Evolutionary conservation across 2,797 vertebrate genomes (phyloP), one percentile per base, ranked within the genome.

Genomic region (Leuciscus waleckii): DNA sequence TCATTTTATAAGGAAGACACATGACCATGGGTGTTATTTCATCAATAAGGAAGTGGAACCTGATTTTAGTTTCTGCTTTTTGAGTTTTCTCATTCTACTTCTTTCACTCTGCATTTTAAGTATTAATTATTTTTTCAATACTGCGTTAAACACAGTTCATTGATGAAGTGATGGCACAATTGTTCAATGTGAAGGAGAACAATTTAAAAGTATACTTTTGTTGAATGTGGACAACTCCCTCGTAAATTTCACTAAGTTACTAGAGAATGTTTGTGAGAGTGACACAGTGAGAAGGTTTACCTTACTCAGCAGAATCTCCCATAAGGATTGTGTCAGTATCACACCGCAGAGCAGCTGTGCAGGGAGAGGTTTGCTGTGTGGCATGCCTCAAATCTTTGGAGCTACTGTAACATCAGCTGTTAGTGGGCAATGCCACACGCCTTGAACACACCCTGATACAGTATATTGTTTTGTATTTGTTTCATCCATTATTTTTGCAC

Each of bases 341-440:
- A 43, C n/a, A 16, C 17, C 5, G 5, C 19, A 14, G 63, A 71
- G 49, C 83, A 78, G 79, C 74, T 82, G 56, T 65, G 54, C 46
- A 68, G 43, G 76, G 80, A 78, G 80, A 37, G 71, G 71, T 76
- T 46, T 76, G 39, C 80, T 71, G 63, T 85, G 79, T 74, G 68
- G 68, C 71, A 79, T 81, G 80, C 61, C 73, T 71, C 70, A 73
- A 80, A 89, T 88, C 81, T 58, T 77, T 86, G 17, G 39, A 58
- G 69, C 79, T 85, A 80, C 65, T 63, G 79, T 65, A 74, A 81
- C 65, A 77, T 78, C 63, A 82, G 74, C 86, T 83, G 84, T 85
- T 82, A 73, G 63, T 83, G 87, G 84, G 74, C 67, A 39, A 16
- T 65, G 81, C 51, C 78, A 84, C 81, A 65, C 17, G 9, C 46